phyloP scores from a whole-genome alignment of 2,113 vertebrate genomes.

The Brevimyrus niger region DNA sequence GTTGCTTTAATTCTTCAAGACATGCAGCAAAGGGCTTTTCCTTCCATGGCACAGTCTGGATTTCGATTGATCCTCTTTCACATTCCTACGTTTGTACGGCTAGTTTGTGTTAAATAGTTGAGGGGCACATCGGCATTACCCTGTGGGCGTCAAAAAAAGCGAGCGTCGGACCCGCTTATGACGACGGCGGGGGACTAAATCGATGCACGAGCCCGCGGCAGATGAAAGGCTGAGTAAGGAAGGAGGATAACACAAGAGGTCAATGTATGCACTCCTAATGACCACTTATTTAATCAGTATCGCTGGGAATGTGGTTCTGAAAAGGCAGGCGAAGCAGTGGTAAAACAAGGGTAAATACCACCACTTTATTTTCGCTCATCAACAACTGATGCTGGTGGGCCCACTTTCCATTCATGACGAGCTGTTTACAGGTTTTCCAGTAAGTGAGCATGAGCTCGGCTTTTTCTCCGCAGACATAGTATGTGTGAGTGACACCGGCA shows the following conservation, averaged over 20 bases:
- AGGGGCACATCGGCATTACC: neutral
- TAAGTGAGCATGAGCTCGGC: neutral
- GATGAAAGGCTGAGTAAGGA: neutral
- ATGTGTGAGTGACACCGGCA: slow-evolving; percentile 24
- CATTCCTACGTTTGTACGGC: slow-evolving; percentile 22
- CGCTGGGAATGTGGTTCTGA: neutral
- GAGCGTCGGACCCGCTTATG: neutral
- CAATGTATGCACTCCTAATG: neutral
- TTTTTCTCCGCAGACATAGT: neutral
- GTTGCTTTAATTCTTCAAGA: slow-evolving; percentile 56
- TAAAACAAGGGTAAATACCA: neutral
- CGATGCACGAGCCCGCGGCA: neutral
- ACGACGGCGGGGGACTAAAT: neutral
- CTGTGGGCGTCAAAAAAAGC: neutral
- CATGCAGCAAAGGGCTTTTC: slow-evolving; percentile 29
- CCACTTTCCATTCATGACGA: neutral
- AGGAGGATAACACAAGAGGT: neutral
- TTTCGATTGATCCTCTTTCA: slow-evolving; percentile 15
- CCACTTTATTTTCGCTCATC: neutral
- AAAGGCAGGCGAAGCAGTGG: neutral
- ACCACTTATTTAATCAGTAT: neutral
- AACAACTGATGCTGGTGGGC: neutral
- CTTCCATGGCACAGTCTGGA: slow-evolving; percentile 33
- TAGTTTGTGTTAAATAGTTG: neutral
- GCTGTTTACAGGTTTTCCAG: neutral